Percentiles rank a stretch among this genome's conserved stretches.
Evolutionary conservation across 2,888 invertebrate species (phyloP).

Genomic region (Chesias legatella): DNA sequence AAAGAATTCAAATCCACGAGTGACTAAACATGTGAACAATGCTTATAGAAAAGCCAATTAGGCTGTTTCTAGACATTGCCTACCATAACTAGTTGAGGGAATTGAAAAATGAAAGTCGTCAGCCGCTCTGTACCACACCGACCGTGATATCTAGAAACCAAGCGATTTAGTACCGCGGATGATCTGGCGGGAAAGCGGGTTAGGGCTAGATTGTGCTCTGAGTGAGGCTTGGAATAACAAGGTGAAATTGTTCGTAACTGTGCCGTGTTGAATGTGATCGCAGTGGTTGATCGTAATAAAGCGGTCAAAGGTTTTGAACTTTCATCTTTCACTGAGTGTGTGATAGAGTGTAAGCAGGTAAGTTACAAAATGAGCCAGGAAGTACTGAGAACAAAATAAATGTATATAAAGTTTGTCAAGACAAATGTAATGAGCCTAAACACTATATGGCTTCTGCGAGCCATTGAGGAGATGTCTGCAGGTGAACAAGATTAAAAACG

Average conservation of each 20-base stretch:
- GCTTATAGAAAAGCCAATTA: slow-evolving; percentile 24
- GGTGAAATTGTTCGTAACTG: background rate
- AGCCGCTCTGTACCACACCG: slow-evolving; percentile 45
- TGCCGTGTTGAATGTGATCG: no score
- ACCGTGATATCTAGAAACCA: slow-evolving; percentile 48
- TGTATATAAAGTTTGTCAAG: no score
- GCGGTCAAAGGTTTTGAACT: no score
- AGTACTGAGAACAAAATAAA: no score
- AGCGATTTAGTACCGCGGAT: slow-evolving; percentile 36
- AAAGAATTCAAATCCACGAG: slow-evolving; percentile 11
- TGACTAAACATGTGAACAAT: slow-evolving; percentile 15
- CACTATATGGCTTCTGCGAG: no score
- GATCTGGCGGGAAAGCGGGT: slow-evolving; percentile 52
- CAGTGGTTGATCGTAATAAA: slow-evolving; percentile 4
- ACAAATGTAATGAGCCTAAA: no score
- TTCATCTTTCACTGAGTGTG: no score
- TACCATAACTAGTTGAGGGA: slow-evolving; percentile 40
- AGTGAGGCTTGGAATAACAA: slow-evolving; percentile 1
- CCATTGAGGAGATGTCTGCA: no score
- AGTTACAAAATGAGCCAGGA: no score
- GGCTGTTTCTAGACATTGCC: slow-evolving; percentile 29
- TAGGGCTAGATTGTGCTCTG: slow-evolving; percentile 31
- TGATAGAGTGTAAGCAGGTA: no score
- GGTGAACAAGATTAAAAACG: no score
- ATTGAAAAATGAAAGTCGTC: slow-evolving; percentile 54